These are phyloP conservation scores for Hydrozoanthus tunicans DNA, from an alignment of 64 coral and sea anemone species.

Conservation along the genomic window DNA sequence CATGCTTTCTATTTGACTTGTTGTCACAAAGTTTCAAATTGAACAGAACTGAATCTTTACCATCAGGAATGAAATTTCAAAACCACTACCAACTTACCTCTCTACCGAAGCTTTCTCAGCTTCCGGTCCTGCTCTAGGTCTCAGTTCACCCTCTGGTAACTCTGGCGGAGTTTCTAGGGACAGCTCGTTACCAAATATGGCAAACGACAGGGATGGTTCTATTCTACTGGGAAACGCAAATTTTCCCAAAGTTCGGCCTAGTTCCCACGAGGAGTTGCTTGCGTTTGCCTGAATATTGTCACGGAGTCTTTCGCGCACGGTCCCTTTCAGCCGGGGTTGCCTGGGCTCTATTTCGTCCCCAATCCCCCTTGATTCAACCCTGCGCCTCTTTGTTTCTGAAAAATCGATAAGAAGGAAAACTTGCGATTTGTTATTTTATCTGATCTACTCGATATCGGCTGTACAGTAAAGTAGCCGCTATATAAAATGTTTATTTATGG, in stretches of 20 bases:
- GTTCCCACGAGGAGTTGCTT: slow-evolving; percentile 45
- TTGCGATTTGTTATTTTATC: too few species aligned
- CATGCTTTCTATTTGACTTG: too few species aligned
- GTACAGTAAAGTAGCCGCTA: too few species aligned
- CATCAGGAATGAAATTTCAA: background rate
- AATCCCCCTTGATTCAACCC: background rate
- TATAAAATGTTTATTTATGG: too few species aligned
- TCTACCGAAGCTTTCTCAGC: background rate
- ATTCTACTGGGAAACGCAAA: slow-evolving; percentile 69
- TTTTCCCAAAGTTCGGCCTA: slow-evolving; percentile 55
- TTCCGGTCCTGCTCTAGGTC: background rate
- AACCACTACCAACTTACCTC: slow-evolving; percentile 44
- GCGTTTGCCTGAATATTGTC: slow-evolving; percentile 61
- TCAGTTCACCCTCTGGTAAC: background rate
- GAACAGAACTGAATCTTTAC: background rate
- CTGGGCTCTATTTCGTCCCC: slow-evolving; percentile 42
- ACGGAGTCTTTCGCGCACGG: slow-evolving; percentile 59
- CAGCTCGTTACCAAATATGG: slow-evolving; percentile 72
- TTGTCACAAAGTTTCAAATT: too few species aligned
- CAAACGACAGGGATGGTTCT: slow-evolving; percentile 66
- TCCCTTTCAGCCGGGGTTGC: slow-evolving; percentile 49
- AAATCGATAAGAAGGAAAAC: background rate
- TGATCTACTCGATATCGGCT: too few species aligned
- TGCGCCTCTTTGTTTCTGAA: slow-evolving; percentile 9
- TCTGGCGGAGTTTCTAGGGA: slow-evolving; percentile 59